A percentile compares a stretch with the other conserved stretches of the same genome.
These are phyloP conservation scores for Spatulosminthurus flaviceps DNA, from an alignment of 2,888 invertebrate genomes.

Conservation along the genomic window DNA sequence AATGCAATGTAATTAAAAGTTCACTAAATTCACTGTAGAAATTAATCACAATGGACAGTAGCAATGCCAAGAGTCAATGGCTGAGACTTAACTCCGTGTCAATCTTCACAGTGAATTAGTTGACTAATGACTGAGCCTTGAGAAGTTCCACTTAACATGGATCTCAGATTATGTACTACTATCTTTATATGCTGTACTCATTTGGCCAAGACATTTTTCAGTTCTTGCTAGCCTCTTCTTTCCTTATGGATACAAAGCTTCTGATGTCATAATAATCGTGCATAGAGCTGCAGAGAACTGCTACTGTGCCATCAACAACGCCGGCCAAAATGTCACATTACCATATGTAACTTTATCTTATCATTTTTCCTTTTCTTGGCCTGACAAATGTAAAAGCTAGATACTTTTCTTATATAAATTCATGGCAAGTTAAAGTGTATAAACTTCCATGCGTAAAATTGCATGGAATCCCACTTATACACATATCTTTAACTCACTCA, in stretches of 20 bases:
- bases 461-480: background rate
- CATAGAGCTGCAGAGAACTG: background rate
- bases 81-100: background rate
- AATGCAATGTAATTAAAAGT: conserved; percentile 1
- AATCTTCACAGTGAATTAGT: conserved; percentile 18
- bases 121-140: background rate
- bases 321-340: background rate
- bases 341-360: conserved; percentile 18
- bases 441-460: background rate
- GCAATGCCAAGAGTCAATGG: background rate
- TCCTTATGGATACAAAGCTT: too few species aligned
- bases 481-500: too few species aligned
- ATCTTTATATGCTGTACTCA: too few species aligned
- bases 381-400: background rate
- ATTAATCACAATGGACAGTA: background rate
- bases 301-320: background rate
- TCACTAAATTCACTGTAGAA: background rate
- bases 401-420: too few species aligned
- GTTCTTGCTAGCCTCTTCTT: too few species aligned
- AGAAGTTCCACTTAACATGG: background rate
- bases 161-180: background rate
- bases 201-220: too few species aligned
- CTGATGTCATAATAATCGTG: too few species aligned
- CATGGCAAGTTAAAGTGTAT: too few species aligned
- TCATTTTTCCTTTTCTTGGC: conserved; percentile 18